A percentile compares a stretch with the other conserved stretches of the same genome.
These are phyloP conservation scores for Choreutis nemorana DNA, from an alignment of 2,888 invertebrate genomes.

Conservation along the genomic window DNA sequence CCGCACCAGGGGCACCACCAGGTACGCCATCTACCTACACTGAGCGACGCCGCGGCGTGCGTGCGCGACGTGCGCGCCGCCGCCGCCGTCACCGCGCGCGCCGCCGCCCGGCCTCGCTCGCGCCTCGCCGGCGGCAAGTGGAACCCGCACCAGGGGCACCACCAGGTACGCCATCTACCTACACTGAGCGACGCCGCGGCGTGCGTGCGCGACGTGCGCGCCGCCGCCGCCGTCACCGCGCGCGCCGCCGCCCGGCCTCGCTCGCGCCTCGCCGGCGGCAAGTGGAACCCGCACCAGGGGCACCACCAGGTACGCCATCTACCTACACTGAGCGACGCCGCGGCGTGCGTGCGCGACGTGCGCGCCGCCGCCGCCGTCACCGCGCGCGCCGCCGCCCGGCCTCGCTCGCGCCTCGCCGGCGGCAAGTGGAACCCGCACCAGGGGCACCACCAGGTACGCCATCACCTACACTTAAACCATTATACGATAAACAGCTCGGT, in stretches of 20 bases:
- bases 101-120: conserved; percentile 76
- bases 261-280: conserved; percentile 82
- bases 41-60: conserved; percentile 43
- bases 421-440: conserved; percentile 98
- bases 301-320: conserved; percentile 68
- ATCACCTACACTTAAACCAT: too few species aligned
- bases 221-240: conserved; percentile 47
- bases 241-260: conserved; percentile 74
- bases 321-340: background rate
- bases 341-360: conserved; percentile 68
- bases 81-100: conserved; percentile 42
- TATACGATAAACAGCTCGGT: too few species aligned
- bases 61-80: conserved; percentile 77
- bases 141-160: conserved; percentile 93
- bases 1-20: conserved; percentile 90
- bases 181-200: conserved; percentile 30
- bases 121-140: conserved; percentile 89
- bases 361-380: conserved; percentile 52
- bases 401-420: conserved; percentile 79
- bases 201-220: conserved; percentile 76
- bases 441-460: conserved; percentile 76
- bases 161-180: conserved; percentile 59
- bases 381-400: conserved; percentile 69
- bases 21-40: conserved; percentile 25
- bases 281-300: conserved; percentile 96